Percentiles rank a stretch among this genome's conserved stretches.
phyloP scores from a whole-genome alignment of 1,140 invertebrate genomes.

The Rhopalosiphum maidis region DNA sequence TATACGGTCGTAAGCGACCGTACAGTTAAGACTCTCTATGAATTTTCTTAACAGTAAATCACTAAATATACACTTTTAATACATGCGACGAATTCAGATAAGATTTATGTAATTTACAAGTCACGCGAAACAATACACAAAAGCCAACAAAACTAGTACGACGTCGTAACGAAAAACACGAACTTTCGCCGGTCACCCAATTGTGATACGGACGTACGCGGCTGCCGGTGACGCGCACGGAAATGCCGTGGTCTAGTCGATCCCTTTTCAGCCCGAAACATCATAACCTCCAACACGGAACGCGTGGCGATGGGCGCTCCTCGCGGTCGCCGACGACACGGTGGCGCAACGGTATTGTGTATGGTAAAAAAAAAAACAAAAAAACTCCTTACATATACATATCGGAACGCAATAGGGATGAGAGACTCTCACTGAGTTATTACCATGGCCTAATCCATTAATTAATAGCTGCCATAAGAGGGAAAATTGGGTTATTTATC shows the following conservation, averaged over 20 bases:
- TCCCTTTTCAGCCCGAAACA: conserved; percentile 44
- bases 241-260: conserved; percentile 40
- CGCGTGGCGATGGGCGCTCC: conserved; percentile 25
- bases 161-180: background rate
- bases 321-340: background rate
- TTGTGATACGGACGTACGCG: conserved; percentile 25
- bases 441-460: conserved; percentile 51
- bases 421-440: conserved; percentile 26
- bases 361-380: conserved; percentile 3
- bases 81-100: background rate
- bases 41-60: background rate
- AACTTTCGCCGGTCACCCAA: background rate
- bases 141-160: too few species aligned
- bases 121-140: background rate
- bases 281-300: conserved; percentile 48
- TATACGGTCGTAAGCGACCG: too few species aligned
- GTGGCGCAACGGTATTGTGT: background rate
- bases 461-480: conserved; percentile 51
- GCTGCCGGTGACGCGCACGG: conserved; percentile 35
- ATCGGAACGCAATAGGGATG: background rate
- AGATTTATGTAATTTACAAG: background rate
- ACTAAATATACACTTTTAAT: background rate
- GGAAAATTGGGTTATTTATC: conserved; percentile 53
- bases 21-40: background rate
- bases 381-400: background rate